Conservation (phyloP, 2,888 invertebrate genomes). For the Lottia gigantea region DNA sequence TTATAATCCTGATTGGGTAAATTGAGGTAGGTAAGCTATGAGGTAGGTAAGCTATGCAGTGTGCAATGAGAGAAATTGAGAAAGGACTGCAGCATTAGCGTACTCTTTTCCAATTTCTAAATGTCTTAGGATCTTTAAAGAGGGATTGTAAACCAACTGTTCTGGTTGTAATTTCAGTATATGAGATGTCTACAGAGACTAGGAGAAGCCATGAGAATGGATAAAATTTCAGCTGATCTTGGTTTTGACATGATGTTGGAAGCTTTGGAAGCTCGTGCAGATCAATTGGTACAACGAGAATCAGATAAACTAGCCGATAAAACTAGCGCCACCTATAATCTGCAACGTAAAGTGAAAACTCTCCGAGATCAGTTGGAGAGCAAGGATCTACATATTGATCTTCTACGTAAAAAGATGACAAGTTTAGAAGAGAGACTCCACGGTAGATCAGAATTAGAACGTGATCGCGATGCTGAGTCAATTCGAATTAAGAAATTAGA, state of each 20-base stretch:
- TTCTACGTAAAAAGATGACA: conserved; percentile 85
- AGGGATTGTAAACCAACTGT: too few relatives aligned
- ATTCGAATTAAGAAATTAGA: conserved; percentile 74
- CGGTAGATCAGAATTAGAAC: conserved; percentile 58
- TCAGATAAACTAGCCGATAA: conserved; percentile 86
- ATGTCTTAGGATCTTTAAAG: too few relatives aligned
- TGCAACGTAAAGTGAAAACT: conserved; percentile 85
- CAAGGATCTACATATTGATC: conserved; percentile 89
- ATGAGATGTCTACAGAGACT: conserved; percentile 77
- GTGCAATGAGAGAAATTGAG: too few relatives aligned
- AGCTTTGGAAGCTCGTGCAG: conserved; percentile 84
- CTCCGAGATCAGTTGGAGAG: conserved; percentile 90
- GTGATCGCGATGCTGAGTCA: conserved; percentile 59
- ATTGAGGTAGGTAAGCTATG: too few relatives aligned
- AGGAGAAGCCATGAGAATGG: conserved; percentile 85
- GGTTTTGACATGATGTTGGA: conserved; percentile 87
- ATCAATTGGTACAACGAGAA: conserved; percentile 84
- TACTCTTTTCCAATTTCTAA: too few relatives aligned
- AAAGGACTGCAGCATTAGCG: too few relatives aligned
- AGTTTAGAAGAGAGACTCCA: conserved; percentile 58
- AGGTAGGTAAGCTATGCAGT: too few relatives aligned
- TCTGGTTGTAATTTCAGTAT: conserved; percentile 26
- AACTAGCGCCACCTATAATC: conserved; percentile 83
- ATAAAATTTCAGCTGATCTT: conserved; percentile 83
- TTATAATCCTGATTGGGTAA: too few relatives aligned